phyloP scores from a whole-genome alignment of 1,140 invertebrate genomes.

The Sarcophaga bullata region DNA sequence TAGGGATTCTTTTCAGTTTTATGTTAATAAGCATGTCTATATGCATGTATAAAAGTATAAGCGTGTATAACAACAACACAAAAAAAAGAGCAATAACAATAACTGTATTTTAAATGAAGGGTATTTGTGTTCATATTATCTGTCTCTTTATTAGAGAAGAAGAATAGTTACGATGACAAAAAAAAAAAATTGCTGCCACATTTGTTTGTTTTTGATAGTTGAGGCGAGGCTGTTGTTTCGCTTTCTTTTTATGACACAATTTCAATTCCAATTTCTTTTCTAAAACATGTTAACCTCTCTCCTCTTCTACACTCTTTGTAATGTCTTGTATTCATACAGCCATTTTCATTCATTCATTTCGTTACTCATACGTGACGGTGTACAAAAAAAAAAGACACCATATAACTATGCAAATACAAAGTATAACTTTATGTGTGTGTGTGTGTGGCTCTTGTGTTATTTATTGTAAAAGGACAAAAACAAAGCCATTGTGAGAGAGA shows the following conservation, averaged over 20 bases:
- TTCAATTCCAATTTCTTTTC: conserved; percentile 3
- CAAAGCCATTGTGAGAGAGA: background rate
- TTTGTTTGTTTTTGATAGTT: conserved; percentile 14
- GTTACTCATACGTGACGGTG: too few species aligned
- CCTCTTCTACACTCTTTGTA: too few species aligned
- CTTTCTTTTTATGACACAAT: conserved; percentile 31
- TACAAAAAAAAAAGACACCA: too few species aligned
- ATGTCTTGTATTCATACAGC: too few species aligned
- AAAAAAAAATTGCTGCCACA: background rate
- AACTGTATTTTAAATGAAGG: background rate
- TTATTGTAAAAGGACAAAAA: background rate
- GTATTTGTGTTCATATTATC: background rate
- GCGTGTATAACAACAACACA: too few species aligned
- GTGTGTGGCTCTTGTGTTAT: background rate
- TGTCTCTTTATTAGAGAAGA: background rate
- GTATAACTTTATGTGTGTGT: background rate
- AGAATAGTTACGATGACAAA: background rate
- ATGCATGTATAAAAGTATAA: too few species aligned
- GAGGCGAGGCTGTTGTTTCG: background rate
- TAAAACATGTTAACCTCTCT: background rate
- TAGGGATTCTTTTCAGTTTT: too few species aligned
- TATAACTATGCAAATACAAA: too few species aligned
- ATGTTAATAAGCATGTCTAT: too few species aligned
- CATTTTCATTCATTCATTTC: too few species aligned
- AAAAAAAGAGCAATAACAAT: too few species aligned